phyloP scores from a whole-genome alignment of 2,888 invertebrate species.

The Meganola albula region DNA sequence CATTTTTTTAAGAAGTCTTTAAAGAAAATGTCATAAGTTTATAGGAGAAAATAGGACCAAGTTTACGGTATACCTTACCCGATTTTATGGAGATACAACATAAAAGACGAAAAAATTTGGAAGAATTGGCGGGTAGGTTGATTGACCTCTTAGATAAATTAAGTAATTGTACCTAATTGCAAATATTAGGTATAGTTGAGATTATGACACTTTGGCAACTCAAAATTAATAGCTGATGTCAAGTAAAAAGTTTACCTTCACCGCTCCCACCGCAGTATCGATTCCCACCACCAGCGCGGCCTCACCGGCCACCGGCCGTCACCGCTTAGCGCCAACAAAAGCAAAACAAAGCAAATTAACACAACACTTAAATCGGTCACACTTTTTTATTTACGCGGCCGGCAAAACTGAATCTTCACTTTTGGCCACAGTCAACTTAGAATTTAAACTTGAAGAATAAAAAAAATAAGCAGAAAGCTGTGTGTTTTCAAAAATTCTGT shows the following conservation, averaged over 20 bases:
- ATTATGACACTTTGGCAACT: too few relatives aligned
- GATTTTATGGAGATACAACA: too few relatives aligned
- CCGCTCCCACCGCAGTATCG: constrained; percentile 73
- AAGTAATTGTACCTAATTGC: too few relatives aligned
- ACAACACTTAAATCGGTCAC: constrained; percentile 59
- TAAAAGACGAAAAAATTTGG: too few relatives aligned
- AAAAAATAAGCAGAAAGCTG: constrained; percentile 45
- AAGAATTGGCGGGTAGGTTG: too few relatives aligned
- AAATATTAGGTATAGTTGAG: too few relatives aligned
- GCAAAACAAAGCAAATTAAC: constrained; percentile 67
- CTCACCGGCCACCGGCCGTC: constrained; percentile 44
- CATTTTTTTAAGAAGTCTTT: too few relatives aligned
- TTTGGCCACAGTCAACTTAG: constrained; percentile 50
- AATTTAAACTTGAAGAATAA: constrained; percentile 48
- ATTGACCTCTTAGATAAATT: too few relatives aligned
- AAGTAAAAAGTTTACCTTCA: constrained; percentile 54
- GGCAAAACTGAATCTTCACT: constrained; percentile 58
- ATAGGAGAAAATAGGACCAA: too few relatives aligned
- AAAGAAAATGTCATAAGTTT: too few relatives aligned
- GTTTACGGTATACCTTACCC: too few relatives aligned
- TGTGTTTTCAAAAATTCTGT: constrained; percentile 26
- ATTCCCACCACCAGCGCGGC: constrained; percentile 65
- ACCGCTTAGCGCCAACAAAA: constrained; percentile 59
- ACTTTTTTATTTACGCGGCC: constrained; percentile 50
- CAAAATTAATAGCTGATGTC: too few relatives aligned